Evolutionary conservation across 2,113 vertebrate genomes (phyloP).

Genomic region (Ranitomeya imitator): DNA sequence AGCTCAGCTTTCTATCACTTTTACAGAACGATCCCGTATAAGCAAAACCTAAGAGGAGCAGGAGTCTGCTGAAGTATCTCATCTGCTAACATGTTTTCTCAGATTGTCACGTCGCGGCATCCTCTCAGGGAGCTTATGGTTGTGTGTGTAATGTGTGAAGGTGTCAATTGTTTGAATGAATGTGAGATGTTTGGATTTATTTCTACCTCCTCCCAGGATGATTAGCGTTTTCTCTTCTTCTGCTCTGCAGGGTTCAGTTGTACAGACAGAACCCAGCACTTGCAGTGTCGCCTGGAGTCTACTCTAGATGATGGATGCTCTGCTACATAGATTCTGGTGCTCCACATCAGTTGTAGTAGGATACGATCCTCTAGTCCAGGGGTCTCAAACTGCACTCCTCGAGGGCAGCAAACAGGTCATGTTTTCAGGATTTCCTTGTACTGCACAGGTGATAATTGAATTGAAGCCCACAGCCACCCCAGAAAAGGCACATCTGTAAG

Average conservation of each 20-base stretch:
- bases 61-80: not conserved
- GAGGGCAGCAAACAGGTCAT: too few species aligned
- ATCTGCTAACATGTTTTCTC: constrained; percentile 18
- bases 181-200: not conserved
- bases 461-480: too few species aligned
- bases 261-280: not conserved
- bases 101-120: not conserved
- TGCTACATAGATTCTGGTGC: not conserved
- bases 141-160: not conserved
- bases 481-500: too few species aligned
- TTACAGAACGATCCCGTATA: not conserved
- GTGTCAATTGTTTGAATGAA: not conserved
- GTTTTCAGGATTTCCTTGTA: too few species aligned
- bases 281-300: not conserved
- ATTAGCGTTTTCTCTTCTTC: too few species aligned
- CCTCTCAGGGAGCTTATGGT: not conserved
- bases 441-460: too few species aligned
- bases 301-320: not conserved
- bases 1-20: not conserved
- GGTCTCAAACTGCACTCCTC: too few species aligned
- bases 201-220: not conserved
- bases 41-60: not conserved
- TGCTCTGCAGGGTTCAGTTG: not conserved
- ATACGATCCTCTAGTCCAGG: not conserved
- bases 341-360: not conserved